Conservation (phyloP, 2,888 invertebrate species). For the Metacarcinus magister region DNA sequence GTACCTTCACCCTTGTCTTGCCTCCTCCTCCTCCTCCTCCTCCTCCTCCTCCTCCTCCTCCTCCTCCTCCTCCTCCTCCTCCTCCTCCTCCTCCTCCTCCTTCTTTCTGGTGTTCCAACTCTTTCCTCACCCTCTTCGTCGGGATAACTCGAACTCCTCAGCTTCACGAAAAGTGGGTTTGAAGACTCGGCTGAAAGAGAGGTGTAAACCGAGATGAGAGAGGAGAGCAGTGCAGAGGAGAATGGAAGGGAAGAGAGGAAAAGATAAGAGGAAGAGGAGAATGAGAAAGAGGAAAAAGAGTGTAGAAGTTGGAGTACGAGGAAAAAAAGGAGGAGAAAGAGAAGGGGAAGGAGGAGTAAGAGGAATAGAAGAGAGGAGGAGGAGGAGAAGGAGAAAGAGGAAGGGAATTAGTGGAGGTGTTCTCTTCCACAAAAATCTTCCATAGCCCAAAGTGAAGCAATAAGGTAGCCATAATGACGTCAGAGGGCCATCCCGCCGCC, state of each 20-base stretch:
- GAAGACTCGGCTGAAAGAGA: not conserved
- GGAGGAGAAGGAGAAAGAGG: not conserved
- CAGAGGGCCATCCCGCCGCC: not conserved
- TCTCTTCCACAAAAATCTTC: not conserved
- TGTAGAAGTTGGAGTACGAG: not conserved
- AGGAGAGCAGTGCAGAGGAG: not conserved
- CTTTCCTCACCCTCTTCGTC: not conserved
- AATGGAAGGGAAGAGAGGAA: not conserved
- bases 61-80: not conserved
- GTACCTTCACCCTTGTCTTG: not conserved
- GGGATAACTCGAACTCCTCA: not conserved
- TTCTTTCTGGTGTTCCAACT: not conserved
- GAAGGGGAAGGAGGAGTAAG: not conserved
- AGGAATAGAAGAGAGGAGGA: not conserved
- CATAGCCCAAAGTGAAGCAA: not conserved
- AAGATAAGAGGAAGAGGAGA: not conserved
- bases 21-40: not conserved
- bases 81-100: not conserved
- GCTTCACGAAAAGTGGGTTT: conserved; percentile 1
- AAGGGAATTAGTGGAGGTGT: not conserved
- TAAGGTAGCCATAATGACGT: conserved; percentile 7
- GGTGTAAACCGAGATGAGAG: not conserved
- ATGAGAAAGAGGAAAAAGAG: not conserved
- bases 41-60: not conserved
- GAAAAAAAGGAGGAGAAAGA: not conserved